phyloP scores from a whole-genome alignment of 2,888 invertebrate species.

The Dryobotodes eremita region DNA sequence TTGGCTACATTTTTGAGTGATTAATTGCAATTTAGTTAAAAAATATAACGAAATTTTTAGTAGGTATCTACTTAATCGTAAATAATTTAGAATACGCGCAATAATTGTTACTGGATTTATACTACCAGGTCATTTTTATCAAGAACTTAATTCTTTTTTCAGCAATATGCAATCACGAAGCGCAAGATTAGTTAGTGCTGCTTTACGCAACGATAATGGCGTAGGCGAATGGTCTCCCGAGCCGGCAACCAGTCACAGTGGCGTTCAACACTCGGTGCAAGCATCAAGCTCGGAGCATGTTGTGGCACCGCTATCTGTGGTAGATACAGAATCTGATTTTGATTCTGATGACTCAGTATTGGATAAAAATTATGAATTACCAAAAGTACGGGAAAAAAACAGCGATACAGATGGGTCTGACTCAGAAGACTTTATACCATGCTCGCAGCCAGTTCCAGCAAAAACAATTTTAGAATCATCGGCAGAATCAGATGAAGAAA shows the following conservation, averaged over 20 bases:
- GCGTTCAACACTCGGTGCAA: slow-evolving; percentile 15
- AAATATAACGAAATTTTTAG: slow-evolving; percentile 11
- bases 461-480: slow-evolving; percentile 38
- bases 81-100: no score
- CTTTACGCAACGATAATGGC: slow-evolving; percentile 10
- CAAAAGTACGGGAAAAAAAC: slow-evolving; percentile 8
- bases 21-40: slow-evolving; percentile 12
- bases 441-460: slow-evolving; percentile 23
- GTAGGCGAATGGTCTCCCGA: slow-evolving; percentile 5
- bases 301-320: slow-evolving; percentile 11
- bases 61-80: neutral
- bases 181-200: slow-evolving; percentile 10
- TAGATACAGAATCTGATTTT: slow-evolving; percentile 6
- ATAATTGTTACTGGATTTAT: no score
- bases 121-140: neutral
- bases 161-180: slow-evolving; percentile 6
- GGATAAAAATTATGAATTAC: slow-evolving; percentile 19
- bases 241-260: neutral
- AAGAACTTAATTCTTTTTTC: slow-evolving; percentile 6
- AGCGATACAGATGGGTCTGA: slow-evolving; percentile 18
- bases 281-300: slow-evolving; percentile 27
- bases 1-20: slow-evolving; percentile 11
- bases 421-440: slow-evolving; percentile 41
- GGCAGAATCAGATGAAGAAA: slow-evolving; percentile 32
- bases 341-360: slow-evolving; percentile 18